Conservation (phyloP, 2,797 vertebrate species). For the Nannoperca australis region DNA sequence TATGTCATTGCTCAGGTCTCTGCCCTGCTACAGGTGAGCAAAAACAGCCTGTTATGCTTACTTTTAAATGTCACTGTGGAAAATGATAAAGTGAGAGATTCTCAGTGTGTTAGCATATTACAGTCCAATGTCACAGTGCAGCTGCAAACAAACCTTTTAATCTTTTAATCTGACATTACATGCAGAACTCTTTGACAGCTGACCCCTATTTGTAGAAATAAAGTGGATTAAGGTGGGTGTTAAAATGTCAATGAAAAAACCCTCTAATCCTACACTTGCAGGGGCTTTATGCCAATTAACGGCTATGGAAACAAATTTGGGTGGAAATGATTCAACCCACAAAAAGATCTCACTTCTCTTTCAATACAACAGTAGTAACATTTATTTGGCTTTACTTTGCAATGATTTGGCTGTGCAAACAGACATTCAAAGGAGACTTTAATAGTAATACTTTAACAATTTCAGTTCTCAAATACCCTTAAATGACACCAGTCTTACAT, state of each 20-base stretch:
- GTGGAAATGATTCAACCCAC: conserved; percentile 60
- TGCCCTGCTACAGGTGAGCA: conserved; percentile 54
- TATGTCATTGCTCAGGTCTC: conserved; percentile 45
- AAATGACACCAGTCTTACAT: not conserved
- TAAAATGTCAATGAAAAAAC: conserved; percentile 45
- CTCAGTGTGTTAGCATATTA: conserved; percentile 13
- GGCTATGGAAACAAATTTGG: conserved; percentile 53
- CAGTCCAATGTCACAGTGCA: not conserved
- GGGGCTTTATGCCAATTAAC: conserved; percentile 48
- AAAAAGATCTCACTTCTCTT: conserved; percentile 23
- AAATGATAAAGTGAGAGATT: conserved; percentile 42
- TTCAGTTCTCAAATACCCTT: not conserved
- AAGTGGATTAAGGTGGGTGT: conserved; percentile 40
- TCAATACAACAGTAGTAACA: not conserved
- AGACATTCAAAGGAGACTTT: not conserved
- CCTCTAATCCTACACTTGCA: conserved; percentile 3
- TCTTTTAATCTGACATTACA: conserved; percentile 2
- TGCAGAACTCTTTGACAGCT: not conserved
- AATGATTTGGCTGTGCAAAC: not conserved
- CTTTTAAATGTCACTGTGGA: conserved; percentile 76
- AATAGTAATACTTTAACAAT: not conserved
- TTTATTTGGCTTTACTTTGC: not conserved
- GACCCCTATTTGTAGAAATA: not conserved
- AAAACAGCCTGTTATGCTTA: conserved; percentile 54
- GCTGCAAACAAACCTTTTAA: conserved; percentile 5